Evolutionary conservation across 2,888 invertebrate species (phyloP), one percentile per base, ranked within the genome.

Genomic region (Lasioglossum oenotherae): DNA sequence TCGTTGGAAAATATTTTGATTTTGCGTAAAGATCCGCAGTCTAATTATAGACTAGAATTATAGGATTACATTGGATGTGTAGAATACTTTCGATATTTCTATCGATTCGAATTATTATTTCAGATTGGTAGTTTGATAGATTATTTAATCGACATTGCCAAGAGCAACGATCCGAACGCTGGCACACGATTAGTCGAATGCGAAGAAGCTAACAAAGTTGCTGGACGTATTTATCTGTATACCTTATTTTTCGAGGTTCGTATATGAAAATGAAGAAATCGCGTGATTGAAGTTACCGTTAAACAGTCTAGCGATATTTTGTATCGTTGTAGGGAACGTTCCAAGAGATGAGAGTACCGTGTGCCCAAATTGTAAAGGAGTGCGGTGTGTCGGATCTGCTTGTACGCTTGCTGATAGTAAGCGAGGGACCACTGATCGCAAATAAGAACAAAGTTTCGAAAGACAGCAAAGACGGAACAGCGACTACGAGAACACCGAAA

Each of bases 201-300:
- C 76, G 95, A 95, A 27, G 94, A 95, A 80, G 95, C 95, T 0
- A 94, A 93, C 87, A 94, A 96, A 91, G 95, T 96, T 46, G 96
- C 97, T 23, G 96, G 96, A 31, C 95, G 97, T 16, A 96, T 97
- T 49, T 97, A 98, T 93, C 95, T 98, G 0, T 97, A 97, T 90
- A 97, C 97, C 49, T 95, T 97, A 5, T 96, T 98, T 90, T 97
- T 97, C 93, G 97, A 97, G 95, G 96, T 96, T 88, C 8, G 82
- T 64, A n/a, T 12, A 53, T 4, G 14, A 23, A 67, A 8, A 46
- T 46, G 19, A 44, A 14, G 3, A 44, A 14, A 2, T 12, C 27
- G 10, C n/a, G 6, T n/a, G 19, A 31, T 46, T 64, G 6, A 41
- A n/a, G 41, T 71, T 14, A 41, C 23, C 12, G 19, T 69, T 67